Evolutionary conservation across 2,888 invertebrate genomes (phyloP).

Genomic region (Eupeodes luniger): DNA sequence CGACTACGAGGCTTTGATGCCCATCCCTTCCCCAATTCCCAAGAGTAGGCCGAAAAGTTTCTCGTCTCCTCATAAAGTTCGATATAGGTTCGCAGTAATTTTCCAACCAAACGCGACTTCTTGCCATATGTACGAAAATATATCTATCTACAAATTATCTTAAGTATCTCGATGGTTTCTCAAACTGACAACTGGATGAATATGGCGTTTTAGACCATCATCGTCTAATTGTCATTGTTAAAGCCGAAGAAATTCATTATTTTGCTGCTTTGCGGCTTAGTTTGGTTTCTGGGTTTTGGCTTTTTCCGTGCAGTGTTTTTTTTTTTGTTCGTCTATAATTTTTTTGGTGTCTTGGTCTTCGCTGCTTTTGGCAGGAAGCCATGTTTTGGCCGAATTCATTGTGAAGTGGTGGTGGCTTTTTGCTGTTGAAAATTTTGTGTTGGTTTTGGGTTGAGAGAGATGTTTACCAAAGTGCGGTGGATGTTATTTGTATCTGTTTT

Average conservation of each 20-base stretch:
- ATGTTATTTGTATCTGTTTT: constrained; percentile 75
- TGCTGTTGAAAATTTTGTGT: constrained; percentile 20
- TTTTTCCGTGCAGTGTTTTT: constrained; percentile 11
- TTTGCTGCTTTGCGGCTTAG: constrained; percentile 15
- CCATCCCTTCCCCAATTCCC: constrained; percentile 14
- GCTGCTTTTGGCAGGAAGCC: constrained; percentile 69
- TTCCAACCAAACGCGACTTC: constrained; percentile 24
- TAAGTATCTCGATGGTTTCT: constrained; percentile 41
- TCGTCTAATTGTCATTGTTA: constrained; percentile 65
- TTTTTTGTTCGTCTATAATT: neutral
- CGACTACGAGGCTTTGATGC: neutral
- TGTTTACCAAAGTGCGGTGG: constrained; percentile 75
- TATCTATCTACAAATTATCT: constrained; percentile 7
- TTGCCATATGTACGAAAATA: neutral
- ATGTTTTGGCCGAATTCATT: constrained; percentile 71
- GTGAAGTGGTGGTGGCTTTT: constrained; percentile 56
- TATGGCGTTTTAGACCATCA: constrained; percentile 58
- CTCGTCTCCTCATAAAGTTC: constrained; percentile 15
- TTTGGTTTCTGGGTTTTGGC: constrained; percentile 12
- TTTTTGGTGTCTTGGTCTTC: constrained; percentile 5
- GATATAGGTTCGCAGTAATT: constrained; percentile 44
- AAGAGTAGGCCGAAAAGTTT: constrained; percentile 31
- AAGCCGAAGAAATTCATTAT: constrained; percentile 61
- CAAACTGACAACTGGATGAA: constrained; percentile 49
- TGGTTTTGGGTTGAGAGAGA: constrained; percentile 30